Evolutionary conservation across 2,888 invertebrate genomes (phyloP), one percentile per base, ranked within the genome.

Genomic region (Coenonympha arcania): DNA sequence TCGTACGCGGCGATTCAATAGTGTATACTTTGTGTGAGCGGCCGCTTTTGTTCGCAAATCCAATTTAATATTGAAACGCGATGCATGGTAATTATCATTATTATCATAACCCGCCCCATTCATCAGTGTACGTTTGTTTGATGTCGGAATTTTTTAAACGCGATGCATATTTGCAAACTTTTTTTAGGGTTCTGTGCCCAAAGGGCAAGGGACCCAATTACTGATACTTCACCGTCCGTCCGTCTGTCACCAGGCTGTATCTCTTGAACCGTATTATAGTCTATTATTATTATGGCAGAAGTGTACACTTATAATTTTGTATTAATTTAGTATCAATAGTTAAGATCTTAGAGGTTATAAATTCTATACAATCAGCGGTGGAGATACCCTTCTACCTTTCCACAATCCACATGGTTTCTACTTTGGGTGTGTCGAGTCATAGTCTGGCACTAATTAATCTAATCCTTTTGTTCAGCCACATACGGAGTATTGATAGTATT

Each of bases 361-460:
- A n/a, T n/a, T n/a, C n/a, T n/a, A n/a, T n/a, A n/a, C n/a, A n/a
- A n/a, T n/a, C n/a, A n/a, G n/a, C 8, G 24, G 8, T 24, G 5
- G 2, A 24, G 24, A 24, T 24, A 8, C 5, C 8, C 8, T 24
- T 8, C 4, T 24, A 24, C 24, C 8, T 24, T 24, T 6, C 6
- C 9, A 9, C 9, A 3, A 6, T 26, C 1, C 2, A 5, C 8
- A 24, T 5, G 9, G 8, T 16, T 16, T 3, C 8, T 33, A 33
- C 6, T 30, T 5, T 13, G 13, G 13, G 8, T 33, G 15, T 16
- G 31, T 8, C 8, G 31, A 33, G 15, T 33, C 31, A 31, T 31
- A 31, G 31, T 31, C 20, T 50, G 18, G 37, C 40, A 33, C 50
- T 66, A 71, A 70, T 69, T 62, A 55, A 67, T 65, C 71, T 62